Conservation (phyloP, 2,888 invertebrate species). For the Periphyllus acericola region DNA sequence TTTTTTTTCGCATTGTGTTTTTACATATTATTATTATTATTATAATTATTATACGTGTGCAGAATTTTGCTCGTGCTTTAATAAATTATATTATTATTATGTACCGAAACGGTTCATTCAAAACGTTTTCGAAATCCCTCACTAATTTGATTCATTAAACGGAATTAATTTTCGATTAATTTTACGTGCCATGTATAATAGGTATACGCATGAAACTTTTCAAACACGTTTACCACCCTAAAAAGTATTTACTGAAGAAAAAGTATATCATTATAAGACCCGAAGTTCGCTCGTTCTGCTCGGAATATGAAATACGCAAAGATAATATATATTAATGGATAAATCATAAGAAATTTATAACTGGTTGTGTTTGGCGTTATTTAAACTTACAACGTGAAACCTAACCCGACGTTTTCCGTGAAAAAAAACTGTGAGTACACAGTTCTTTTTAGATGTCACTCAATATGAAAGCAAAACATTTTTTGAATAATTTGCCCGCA, state of each 20-base stretch:
- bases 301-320: not conserved
- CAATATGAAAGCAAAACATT: no score
- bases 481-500: no score
- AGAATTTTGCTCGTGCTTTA: not conserved
- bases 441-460: no score
- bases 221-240: not conserved
- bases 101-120: not conserved
- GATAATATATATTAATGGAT: not conserved
- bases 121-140: not conserved
- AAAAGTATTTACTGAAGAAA: not conserved
- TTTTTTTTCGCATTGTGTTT: not conserved
- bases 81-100: not conserved
- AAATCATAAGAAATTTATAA: not conserved
- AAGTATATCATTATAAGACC: not conserved
- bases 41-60: not conserved
- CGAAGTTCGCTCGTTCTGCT: not conserved
- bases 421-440: no score
- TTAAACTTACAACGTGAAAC: no score
- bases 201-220: not conserved
- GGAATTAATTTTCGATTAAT: constrained; percentile 1
- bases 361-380: no score
- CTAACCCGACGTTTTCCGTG: no score
- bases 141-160: not conserved
- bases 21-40: not conserved
- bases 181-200: not conserved